A percentile compares a stretch with the other conserved stretches of the same genome.
phyloP scores from a whole-genome alignment of 2,888 invertebrate genomes.

The Electrophaes corylata region DNA sequence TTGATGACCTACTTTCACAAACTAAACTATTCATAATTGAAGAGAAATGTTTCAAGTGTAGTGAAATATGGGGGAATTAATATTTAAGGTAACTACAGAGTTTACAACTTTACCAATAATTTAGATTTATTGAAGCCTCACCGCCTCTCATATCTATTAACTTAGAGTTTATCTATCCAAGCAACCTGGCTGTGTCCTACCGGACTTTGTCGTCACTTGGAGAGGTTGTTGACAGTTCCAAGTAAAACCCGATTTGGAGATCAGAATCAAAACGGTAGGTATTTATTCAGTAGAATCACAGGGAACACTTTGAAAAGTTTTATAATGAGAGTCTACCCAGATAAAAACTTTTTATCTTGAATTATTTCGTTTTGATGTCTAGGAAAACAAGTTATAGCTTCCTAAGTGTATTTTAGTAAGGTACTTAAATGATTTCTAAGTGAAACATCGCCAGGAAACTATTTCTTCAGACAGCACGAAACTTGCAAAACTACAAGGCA shows the following conservation, averaged over 20 bases:
- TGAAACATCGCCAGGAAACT: background rate
- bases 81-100: constrained; percentile 65
- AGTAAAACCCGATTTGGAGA: no score
- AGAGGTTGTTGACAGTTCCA: background rate
- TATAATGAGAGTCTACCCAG: background rate
- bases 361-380: background rate
- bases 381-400: background rate
- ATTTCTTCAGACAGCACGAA: background rate
- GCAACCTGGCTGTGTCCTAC: constrained; percentile 44
- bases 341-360: background rate
- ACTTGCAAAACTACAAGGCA: background rate
- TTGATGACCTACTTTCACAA: constrained; percentile 13
- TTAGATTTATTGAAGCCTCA: constrained; percentile 67
- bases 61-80: constrained; percentile 63
- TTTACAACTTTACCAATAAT: constrained; percentile 68
- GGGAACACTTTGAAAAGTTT: no score
- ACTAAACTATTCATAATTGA: constrained; percentile 54
- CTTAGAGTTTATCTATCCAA: constrained; percentile 63
- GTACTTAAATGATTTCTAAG: background rate
- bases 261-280: no score
- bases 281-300: no score
- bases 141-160: constrained; percentile 54
- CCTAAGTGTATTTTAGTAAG: background rate
- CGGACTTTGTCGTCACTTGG: constrained; percentile 6
- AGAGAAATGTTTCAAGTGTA: constrained; percentile 57